Evolutionary conservation across 2,113 vertebrate species (phyloP), one percentile per base, ranked within the genome.

Genomic region (Thinocorus orbignyianus): DNA sequence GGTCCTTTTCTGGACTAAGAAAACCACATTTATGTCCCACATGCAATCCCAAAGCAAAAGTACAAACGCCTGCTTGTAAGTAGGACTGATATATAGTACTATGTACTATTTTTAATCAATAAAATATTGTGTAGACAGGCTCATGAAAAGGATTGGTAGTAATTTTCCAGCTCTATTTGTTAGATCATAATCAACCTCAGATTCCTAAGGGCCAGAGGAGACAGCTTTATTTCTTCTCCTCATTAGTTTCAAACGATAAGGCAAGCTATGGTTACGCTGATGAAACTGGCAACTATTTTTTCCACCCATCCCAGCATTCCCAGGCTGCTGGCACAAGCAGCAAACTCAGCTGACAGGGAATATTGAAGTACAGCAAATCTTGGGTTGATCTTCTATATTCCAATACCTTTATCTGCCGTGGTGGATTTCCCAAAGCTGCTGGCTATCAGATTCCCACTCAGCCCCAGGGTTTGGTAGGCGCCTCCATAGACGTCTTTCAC

Each of bases 401-500:
- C 41, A 41, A 39, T 98, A 99, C 99, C 99, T 99, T 97, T 98
- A 96, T 99, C 98, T 16, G 98, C 97, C 7, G 99, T 99, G 39
- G 99, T 99, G 23, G 99, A 99, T 74, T 99, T 99, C 69, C 99
- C 99, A 22, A 99, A 99, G 96, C 99, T 99, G 97, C 99, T 99
- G 1, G 99, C 99, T 11, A 99, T 99, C 54, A 99, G 98, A 82
- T 99, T 99, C 33, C 99, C 99, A 7, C 99, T 99, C 62, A 99
- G 96, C 30, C 99, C 99, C 93, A 99, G 97, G 26, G 98, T 99
- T 61, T 99, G 98, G 70, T 98, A 99, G n/a, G 99, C 99, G 2
- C 99, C 99, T 33, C 99, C 99, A 4, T 99, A 99, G 79, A 99
- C 98, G 48, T 99, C 99, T 92, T 99, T 99, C 89, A 99, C 99